Evolutionary conservation across 2,888 invertebrate genomes (phyloP), one percentile per base, ranked within the genome.

Genomic region (Cheiracanthium punctorium): DNA sequence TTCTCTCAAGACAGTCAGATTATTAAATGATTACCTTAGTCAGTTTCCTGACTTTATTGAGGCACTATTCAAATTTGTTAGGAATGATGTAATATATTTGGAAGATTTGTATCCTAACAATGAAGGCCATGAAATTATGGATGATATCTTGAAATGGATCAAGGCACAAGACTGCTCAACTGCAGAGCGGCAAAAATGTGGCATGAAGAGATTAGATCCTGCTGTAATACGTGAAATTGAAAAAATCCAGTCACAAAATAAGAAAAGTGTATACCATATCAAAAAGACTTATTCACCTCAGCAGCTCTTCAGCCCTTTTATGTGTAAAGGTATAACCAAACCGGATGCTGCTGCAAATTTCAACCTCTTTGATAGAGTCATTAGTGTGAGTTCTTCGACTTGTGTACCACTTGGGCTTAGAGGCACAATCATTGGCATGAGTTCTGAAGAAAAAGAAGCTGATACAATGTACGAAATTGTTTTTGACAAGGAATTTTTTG

Each of bases 301-400:
- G 30, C 80, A 87, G 20, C 43, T 89, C 28, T 88, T 79, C 74
- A 77, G 82, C 30, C 88, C 89, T 20, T 80, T 73, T 30, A 29
- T 85, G 30, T 76, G 73, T 82, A 88, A 89, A 48, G 93, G 94
- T 5, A 92, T 92, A 86, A 90, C 93, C 37, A 91, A 93, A 8
- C 96, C 97, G 0, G 97, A 97, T 91, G 92, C 94, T 0, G 93
- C 92, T 10, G 94, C 95, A 0, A 93, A 93, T 76, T 95, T 94
- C 92, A 91, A 93, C 87, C 91, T 98, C 87, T 95, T 96, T 90
- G 98, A 99, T 92, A 94, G 98, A 74, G 94, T 99, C 69, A 94
- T 98, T 4, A 95, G 95, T 90, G 94, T 95, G 0, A 93, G 95
- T 37, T 94, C 94, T 41, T 94, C 94, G 75, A 95, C 94, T 90